Evolutionary conservation across 2,888 invertebrate species (phyloP).

Genomic region (Lasioglossum lativentre): DNA sequence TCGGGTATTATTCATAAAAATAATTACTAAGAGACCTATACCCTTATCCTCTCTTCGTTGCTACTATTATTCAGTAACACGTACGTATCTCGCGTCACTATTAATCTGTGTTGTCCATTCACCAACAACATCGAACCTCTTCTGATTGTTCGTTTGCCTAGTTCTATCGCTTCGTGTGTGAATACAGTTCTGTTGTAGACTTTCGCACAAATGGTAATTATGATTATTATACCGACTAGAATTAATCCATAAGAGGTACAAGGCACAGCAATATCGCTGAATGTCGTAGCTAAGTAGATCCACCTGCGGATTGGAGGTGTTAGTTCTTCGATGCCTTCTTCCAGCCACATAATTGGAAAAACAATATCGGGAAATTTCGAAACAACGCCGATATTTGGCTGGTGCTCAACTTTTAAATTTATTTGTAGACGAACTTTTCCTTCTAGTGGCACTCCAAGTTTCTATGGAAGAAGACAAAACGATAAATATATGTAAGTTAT

Average conservation of each 20-base stretch:
- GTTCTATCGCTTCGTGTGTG: conserved; percentile 91
- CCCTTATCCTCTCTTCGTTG: conserved; percentile 58
- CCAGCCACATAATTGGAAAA: conserved; percentile 95
- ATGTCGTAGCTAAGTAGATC: conserved; percentile 92
- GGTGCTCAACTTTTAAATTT: conserved; percentile 92
- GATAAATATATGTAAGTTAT: not conserved
- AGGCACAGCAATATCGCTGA: conserved; percentile 90
- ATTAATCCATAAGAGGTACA: conserved; percentile 90
- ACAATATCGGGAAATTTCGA: conserved; percentile 92
- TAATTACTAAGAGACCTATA: conserved; percentile 26
- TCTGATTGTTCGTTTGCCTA: conserved; percentile 90
- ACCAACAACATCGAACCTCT: conserved; percentile 88
- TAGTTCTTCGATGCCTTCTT: conserved; percentile 93
- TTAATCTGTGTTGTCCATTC: conserved; percentile 87
- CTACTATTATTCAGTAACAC: conserved; percentile 83
- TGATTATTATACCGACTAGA: conserved; percentile 88
- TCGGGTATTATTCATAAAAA: not conserved
- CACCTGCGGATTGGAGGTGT: conserved; percentile 92
- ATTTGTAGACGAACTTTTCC: conserved; percentile 93
- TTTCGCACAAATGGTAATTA: conserved; percentile 89
- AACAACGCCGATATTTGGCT: conserved; percentile 90
- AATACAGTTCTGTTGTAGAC: conserved; percentile 91
- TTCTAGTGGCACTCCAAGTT: conserved; percentile 93
- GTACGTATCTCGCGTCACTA: conserved; percentile 87
- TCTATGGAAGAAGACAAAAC: conserved; percentile 85